phyloP scores from a whole-genome alignment of 2,888 invertebrate genomes.

The Euspilapteryx auroguttella region DNA sequence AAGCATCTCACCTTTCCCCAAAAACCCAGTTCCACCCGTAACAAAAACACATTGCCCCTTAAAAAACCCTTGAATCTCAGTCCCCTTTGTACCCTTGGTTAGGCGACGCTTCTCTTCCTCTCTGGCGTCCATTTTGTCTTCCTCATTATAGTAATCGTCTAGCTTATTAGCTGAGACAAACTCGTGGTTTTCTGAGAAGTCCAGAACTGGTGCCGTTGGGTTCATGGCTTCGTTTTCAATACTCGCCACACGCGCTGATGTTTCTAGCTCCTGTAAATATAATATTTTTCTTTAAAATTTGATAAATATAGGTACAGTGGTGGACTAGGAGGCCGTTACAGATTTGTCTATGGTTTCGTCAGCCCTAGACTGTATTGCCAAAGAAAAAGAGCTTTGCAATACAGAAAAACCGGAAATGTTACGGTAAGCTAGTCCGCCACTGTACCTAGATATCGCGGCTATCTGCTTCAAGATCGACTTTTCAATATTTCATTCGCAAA shows the following conservation, averaged over 20 bases:
- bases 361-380: too few species aligned
- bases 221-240: slow-evolving; percentile 41
- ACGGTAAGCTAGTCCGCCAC: too few species aligned
- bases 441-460: too few species aligned
- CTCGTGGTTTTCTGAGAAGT: slow-evolving; percentile 55
- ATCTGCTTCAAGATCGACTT: too few species aligned
- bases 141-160: slow-evolving; percentile 48
- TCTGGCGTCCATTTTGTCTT: slow-evolving; percentile 39
- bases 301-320: too few species aligned
- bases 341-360: too few species aligned
- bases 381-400: too few species aligned
- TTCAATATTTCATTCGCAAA: too few species aligned
- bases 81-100: slow-evolving; percentile 44
- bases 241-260: slow-evolving; percentile 27
- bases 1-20: slow-evolving; percentile 57
- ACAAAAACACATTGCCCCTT: slow-evolving; percentile 46
- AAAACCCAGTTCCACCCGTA: slow-evolving; percentile 49
- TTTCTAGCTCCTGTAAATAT: slow-evolving; percentile 37
- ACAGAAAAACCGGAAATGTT: too few species aligned
- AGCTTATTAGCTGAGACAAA: slow-evolving; percentile 51
- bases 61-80: slow-evolving; percentile 39
- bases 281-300: too few species aligned
- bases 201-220: slow-evolving; percentile 35
- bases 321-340: too few species aligned
- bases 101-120: slow-evolving; percentile 43